Evolutionary conservation across 2,797 vertebrate genomes (phyloP).

Genomic region (Acanthurus lineatus): DNA sequence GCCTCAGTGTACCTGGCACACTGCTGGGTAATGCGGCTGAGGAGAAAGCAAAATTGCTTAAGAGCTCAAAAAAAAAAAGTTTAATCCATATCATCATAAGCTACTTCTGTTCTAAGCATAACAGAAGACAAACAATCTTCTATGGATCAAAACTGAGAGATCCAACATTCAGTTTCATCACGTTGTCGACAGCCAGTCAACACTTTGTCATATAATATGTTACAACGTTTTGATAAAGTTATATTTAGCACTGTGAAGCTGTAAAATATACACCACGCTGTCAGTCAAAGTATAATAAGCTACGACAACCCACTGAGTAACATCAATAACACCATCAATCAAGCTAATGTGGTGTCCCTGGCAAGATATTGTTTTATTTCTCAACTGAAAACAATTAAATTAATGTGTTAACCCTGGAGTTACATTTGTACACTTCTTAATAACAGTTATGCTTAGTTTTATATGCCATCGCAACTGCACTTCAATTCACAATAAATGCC

Average conservation of each 20-base stretch:
- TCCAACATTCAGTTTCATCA: not conserved
- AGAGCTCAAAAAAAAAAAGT: not conserved
- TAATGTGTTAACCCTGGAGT: not conserved
- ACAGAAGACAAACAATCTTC: not conserved
- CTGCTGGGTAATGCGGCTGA: slow-evolving; percentile 43
- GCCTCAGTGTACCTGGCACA: slow-evolving; percentile 56
- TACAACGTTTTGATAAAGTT: slow-evolving; percentile 3
- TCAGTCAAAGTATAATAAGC: slow-evolving; percentile 35
- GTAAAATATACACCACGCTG: slow-evolving; percentile 24
- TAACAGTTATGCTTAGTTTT: not conserved
- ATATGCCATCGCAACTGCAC: not conserved
- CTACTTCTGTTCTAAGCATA: not conserved
- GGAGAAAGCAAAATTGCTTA: slow-evolving; percentile 33
- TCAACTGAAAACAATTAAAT: not conserved
- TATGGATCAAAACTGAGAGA: not conserved
- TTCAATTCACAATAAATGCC: not conserved
- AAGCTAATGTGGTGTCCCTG: not conserved
- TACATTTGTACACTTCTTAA: not conserved
- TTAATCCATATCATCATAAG: not conserved
- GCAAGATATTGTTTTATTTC: not conserved
- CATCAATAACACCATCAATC: slow-evolving; percentile 37
- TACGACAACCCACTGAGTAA: slow-evolving; percentile 21
- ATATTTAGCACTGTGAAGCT: not conserved
- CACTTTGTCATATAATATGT: slow-evolving; percentile 15
- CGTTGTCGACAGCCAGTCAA: slow-evolving; percentile 6